Conservation (phyloP, 1,140 invertebrate genomes). For the Monochamus saltuarius region DNA sequence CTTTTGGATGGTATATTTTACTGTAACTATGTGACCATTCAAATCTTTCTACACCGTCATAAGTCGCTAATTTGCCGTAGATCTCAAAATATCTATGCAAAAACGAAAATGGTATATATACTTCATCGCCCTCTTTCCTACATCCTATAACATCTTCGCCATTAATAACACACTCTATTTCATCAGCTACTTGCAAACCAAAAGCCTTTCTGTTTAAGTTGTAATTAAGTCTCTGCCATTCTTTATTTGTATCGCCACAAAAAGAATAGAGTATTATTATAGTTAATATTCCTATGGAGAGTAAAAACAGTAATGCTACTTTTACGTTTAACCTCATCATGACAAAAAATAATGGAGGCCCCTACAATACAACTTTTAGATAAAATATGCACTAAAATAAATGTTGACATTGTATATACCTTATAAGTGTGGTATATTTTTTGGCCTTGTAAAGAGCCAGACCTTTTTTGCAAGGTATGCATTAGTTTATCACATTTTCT, state of each 20-base stretch:
- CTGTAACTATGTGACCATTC: slow-evolving; percentile 95
- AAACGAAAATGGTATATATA: slow-evolving; percentile 91
- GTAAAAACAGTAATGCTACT: slow-evolving; percentile 55
- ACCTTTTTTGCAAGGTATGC: slow-evolving; percentile 25
- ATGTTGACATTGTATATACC: slow-evolving; percentile 19
- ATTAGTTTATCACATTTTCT: slow-evolving; percentile 36
- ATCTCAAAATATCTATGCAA: slow-evolving; percentile 90
- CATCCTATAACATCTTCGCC: slow-evolving; percentile 84
- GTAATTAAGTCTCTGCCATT: slow-evolving; percentile 39
- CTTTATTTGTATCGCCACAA: slow-evolving; percentile 52
- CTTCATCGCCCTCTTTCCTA: slow-evolving; percentile 80
- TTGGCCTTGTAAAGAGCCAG: slow-evolving; percentile 34
- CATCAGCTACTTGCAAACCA: slow-evolving; percentile 60
- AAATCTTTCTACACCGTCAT: slow-evolving; percentile 74
- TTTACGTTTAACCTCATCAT: slow-evolving; percentile 62
- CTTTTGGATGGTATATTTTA: slow-evolving; percentile 85
- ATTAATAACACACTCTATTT: slow-evolving; percentile 89
- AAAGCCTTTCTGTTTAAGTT: slow-evolving; percentile 28
- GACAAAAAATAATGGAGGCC: slow-evolving; percentile 53
- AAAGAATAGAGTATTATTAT: slow-evolving; percentile 58
- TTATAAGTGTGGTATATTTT: slow-evolving; percentile 36
- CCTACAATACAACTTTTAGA: slow-evolving; percentile 34
- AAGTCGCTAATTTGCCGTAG: slow-evolving; percentile 72
- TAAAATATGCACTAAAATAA: neutral
- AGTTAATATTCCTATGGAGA: slow-evolving; percentile 53